phyloP scores from a whole-genome alignment of 1,140 invertebrate species.

The Apis florea region DNA sequence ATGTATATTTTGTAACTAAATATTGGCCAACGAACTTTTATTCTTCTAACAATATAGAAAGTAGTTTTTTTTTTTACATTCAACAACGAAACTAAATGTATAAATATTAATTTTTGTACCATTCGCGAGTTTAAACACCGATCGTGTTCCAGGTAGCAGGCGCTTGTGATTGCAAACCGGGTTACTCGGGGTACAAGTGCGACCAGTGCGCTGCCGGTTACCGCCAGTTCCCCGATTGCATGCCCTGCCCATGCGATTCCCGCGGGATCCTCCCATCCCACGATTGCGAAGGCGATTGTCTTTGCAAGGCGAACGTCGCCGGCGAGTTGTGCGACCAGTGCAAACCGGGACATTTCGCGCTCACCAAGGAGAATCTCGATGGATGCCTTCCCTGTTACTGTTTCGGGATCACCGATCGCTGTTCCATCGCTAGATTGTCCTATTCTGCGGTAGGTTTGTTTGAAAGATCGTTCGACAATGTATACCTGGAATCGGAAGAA shows the following conservation, averaged over 20 bases:
- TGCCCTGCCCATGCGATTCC: slow-evolving; percentile 90
- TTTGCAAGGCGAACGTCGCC: slow-evolving; percentile 92
- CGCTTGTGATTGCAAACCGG: slow-evolving; percentile 90
- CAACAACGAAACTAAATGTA: no score
- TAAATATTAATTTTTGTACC: background rate
- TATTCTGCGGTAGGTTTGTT: slow-evolving; percentile 81
- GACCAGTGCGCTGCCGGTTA: slow-evolving; percentile 91
- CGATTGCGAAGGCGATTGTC: slow-evolving; percentile 90
- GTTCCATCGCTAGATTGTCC: slow-evolving; percentile 83
- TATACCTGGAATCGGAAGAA: background rate
- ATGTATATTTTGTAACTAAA: no score
- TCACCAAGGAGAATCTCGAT: slow-evolving; percentile 86
- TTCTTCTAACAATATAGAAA: no score
- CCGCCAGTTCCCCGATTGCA: slow-evolving; percentile 89
- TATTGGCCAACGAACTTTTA: no score
- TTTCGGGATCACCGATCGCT: slow-evolving; percentile 90
- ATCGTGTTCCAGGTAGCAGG: slow-evolving; percentile 81
- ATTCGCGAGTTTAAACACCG: slow-evolving; percentile 6
- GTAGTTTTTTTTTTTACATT: no score
- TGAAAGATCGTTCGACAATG: background rate
- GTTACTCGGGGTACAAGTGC: slow-evolving; percentile 91
- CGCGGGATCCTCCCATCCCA: slow-evolving; percentile 85
- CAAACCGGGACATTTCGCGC: slow-evolving; percentile 90
- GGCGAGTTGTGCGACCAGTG: slow-evolving; percentile 92
- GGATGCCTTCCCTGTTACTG: slow-evolving; percentile 96